Conservation (phyloP, 2,888 invertebrate species). For the Macrosiphum euphorbiae region DNA sequence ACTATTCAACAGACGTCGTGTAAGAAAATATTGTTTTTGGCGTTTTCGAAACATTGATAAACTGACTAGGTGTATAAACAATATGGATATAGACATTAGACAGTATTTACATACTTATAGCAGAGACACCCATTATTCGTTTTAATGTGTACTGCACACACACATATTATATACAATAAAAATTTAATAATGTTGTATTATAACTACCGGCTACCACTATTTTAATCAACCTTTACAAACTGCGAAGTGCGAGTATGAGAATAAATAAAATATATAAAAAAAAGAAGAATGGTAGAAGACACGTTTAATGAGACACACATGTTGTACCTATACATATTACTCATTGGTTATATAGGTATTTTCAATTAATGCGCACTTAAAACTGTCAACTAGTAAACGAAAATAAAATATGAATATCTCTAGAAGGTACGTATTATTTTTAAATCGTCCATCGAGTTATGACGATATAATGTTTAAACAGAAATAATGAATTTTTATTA, state of each 20-base stretch:
- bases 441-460: not conserved
- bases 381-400: not conserved
- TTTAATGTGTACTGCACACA: not conserved
- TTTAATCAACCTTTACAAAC: not conserved
- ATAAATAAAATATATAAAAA: not conserved
- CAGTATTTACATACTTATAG: not conserved
- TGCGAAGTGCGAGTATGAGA: not conserved
- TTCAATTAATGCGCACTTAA: not conserved
- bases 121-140: not conserved
- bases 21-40: constrained; percentile 51
- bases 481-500: not conserved
- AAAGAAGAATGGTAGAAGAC: not conserved
- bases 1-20: constrained; percentile 43
- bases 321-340: not conserved
- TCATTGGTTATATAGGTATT: not conserved
- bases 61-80: not conserved
- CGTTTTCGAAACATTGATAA: not conserved
- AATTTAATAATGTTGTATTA: not conserved
- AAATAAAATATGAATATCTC: not conserved
- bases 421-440: not conserved
- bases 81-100: not conserved
- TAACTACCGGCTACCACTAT: not conserved
- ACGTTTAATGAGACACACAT: not conserved
- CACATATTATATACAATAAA: not conserved
- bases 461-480: not conserved